Conservation (phyloP, 2,797 vertebrate genomes). For the Vespertilio murinus region DNA sequence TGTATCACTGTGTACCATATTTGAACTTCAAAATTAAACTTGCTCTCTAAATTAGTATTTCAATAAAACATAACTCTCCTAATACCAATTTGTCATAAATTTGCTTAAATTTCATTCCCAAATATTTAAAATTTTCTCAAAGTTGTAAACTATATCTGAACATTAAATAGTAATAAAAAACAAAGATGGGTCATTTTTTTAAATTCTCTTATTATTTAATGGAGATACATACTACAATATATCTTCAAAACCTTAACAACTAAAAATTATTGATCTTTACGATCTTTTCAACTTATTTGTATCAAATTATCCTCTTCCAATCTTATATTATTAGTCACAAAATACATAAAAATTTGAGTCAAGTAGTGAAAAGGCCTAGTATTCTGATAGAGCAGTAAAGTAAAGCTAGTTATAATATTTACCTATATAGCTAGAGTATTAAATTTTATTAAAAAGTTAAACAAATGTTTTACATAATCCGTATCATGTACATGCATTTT, state of each 20-base stretch:
- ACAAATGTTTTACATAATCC: neutral
- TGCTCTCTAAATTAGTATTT: neutral
- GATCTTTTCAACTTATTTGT: neutral
- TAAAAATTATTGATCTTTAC: neutral
- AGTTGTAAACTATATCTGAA: neutral
- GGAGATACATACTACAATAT: neutral
- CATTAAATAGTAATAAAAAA: neutral
- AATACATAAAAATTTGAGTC: neutral
- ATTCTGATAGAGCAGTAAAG: neutral
- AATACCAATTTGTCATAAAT: neutral
- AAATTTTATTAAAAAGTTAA: neutral
- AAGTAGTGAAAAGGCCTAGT: neutral
- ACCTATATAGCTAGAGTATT: neutral
- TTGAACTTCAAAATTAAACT: neutral
- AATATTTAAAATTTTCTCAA: neutral
- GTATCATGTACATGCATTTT: neutral
- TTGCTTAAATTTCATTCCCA: neutral
- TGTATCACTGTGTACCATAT: neutral
- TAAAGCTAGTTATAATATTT: too few relatives aligned
- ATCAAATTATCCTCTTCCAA: neutral
- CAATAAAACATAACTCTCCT: neutral
- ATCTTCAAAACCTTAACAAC: neutral
- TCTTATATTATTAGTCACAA: neutral
- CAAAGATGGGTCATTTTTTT: slow-evolving; percentile 16
- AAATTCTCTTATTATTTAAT: neutral